Evolutionary conservation across 2,113 vertebrate genomes (phyloP).

Genomic region (Recurvirostra avosetta): DNA sequence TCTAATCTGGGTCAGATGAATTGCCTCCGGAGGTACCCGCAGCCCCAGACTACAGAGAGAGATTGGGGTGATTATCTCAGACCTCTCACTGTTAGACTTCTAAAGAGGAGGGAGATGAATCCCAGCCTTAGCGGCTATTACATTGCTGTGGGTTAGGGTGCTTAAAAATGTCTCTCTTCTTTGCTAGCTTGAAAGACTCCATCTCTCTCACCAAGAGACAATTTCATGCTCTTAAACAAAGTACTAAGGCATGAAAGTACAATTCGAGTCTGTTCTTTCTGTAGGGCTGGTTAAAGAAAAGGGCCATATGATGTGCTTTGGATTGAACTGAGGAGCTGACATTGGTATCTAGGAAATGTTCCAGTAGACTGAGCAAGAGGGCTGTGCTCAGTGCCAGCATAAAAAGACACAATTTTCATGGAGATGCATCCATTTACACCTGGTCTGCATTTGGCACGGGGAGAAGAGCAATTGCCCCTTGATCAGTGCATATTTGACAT

Average conservation of each 20-base stretch:
- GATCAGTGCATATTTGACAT: slow-evolving; percentile 42
- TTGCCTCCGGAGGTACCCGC: not conserved
- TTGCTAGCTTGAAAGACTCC: slow-evolving; percentile 29
- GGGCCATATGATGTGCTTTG: not conserved
- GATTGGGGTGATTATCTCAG: slow-evolving; percentile 41
- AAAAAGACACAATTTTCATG: slow-evolving; percentile 8
- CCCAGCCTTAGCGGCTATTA: slow-evolving; percentile 14
- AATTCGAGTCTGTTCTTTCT: slow-evolving; percentile 5
- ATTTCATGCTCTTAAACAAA: slow-evolving; percentile 62
- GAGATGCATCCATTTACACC: slow-evolving; percentile 54
- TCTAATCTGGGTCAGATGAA: not conserved
- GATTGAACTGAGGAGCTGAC: slow-evolving; percentile 22
- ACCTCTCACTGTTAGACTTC: slow-evolving; percentile 9
- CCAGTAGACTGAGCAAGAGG: slow-evolving; percentile 28
- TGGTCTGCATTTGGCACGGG: slow-evolving; percentile 22
- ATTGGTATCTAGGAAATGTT: slow-evolving; percentile 38
- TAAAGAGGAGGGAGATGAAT: slow-evolving; percentile 30
- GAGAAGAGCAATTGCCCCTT: slow-evolving; percentile 55
- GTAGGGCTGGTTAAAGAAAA: slow-evolving; percentile 25
- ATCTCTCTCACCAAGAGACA: slow-evolving; percentile 12
- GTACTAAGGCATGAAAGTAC: slow-evolving; percentile 53
- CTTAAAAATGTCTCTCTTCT: not conserved
- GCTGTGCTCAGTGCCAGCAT: not conserved
- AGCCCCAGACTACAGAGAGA: not conserved
- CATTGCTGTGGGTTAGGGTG: slow-evolving; percentile 14